A percentile compares a stretch with the other conserved stretches of the same genome.
Evolutionary conservation across 2,113 vertebrate genomes (phyloP).

Genomic region (Notarius quadriscutis): DNA sequence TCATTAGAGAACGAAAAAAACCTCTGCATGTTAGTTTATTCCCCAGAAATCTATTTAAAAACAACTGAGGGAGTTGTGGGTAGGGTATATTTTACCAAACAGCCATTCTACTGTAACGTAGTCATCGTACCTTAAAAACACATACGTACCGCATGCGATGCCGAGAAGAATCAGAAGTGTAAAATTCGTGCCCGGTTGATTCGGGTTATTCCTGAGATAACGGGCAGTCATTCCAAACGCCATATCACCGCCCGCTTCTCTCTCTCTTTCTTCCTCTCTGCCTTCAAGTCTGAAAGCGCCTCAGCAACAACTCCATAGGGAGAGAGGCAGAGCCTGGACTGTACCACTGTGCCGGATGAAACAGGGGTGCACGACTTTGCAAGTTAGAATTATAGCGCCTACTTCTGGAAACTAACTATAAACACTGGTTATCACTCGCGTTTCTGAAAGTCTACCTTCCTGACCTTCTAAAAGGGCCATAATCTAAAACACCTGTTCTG

Average conservation of each 20-base stretch:
- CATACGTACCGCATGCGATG: slow-evolving; percentile 68
- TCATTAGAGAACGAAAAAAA: neutral
- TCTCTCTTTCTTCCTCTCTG: slow-evolving; percentile 47
- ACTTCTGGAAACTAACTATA: neutral
- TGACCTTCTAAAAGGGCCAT: neutral
- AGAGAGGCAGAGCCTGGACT: slow-evolving; percentile 67
- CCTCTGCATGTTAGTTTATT: neutral
- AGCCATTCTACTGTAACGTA: neutral
- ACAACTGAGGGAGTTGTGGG: neutral
- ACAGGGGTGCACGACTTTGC: slow-evolving; percentile 44
- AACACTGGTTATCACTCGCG: neutral
- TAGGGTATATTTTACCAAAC: slow-evolving; percentile 22
- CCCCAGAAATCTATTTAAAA: neutral
- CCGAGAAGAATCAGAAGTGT: slow-evolving; percentile 60
- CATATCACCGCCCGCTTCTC: slow-evolving; percentile 50
- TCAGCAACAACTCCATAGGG: slow-evolving; percentile 75
- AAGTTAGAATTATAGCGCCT: neutral
- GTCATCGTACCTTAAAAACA: neutral
- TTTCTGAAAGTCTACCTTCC: neutral
- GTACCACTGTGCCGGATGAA: slow-evolving; percentile 64
- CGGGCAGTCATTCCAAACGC: slow-evolving; percentile 61
- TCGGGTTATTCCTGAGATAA: slow-evolving; percentile 58
- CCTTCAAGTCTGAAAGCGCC: slow-evolving; percentile 67
- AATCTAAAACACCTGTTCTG: neutral
- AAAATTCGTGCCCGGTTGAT: slow-evolving; percentile 45